Base-by-base conservation (phyloP, 2,888 invertebrate species). In the Chaitophorus viminalis region DNA sequence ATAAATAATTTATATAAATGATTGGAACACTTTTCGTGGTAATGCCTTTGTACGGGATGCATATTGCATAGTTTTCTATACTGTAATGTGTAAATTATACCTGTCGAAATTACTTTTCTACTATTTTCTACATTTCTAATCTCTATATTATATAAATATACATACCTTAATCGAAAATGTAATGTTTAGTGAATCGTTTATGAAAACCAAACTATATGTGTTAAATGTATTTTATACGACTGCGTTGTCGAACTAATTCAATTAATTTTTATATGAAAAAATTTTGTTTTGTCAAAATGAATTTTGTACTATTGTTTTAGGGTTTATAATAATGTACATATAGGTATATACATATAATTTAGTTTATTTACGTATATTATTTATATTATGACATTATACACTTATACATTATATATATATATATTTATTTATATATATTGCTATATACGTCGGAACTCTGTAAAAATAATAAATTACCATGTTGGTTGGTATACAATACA, bases 91-190 rank as follows among this genome's bases (percentile, higher is more conserved):
- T 76, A 39, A 39, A n/a, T 31, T 29, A 46, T 52, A 46, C 9
- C 33, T 76, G 52, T 46, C 31, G 70, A 82, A 70, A 82, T 82
- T 52, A 70, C 70, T 82, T 82, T 82, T 82, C 46, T 82, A 82
- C 81, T 70, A 46, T 82, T 82, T 82, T 82, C 81, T 82, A 82
- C 81, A 25, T 82, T 82, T 82, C 46, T 82, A 82, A 82, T 21
- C 21, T 81, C n/a, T n/a, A 79, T 39, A 65, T 18, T 65, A 79
- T 18, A 6, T 25, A 21, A 21, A 68, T 68, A 29, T 68, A 65
- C 65, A 25, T 60, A 65, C 65, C 68, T 5, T 81, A 81, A 68
- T 81, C 36, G 18, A 79, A 68, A 68, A 68, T 81, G 68, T 81
- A 81, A 4, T 46, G 6, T 18, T 25, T 81, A 11, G 65, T 65